Evolutionary conservation across 1,140 invertebrate genomes (phyloP).

Genomic region (Euborellia annulipes): DNA sequence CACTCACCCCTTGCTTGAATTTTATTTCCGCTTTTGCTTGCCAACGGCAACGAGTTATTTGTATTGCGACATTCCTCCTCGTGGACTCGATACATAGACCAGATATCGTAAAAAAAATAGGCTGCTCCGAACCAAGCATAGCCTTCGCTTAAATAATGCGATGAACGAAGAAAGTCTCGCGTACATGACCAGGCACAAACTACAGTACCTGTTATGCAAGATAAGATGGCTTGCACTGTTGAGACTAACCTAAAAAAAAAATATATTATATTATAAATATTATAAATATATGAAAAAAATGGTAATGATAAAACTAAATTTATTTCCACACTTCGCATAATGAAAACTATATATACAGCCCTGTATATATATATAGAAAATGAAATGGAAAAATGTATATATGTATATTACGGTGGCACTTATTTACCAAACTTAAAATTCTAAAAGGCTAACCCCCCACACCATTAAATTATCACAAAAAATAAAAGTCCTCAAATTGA

Average conservation of each 20-base stretch:
- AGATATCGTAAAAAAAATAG: slow-evolving; percentile 60
- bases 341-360: not conserved
- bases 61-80: not conserved
- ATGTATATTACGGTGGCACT: not conserved
- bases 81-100: slow-evolving; percentile 48
- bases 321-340: not conserved
- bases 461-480: no score
- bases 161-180: slow-evolving; percentile 40
- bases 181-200: slow-evolving; percentile 45
- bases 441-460: no score
- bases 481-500: no score
- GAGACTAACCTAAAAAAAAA: slow-evolving; percentile 40
- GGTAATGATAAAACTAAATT: not conserved
- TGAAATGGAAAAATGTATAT: not conserved
- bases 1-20: not conserved
- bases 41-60: slow-evolving; percentile 6
- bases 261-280: not conserved
- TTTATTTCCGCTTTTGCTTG: slow-evolving; percentile 12
- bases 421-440: not conserved
- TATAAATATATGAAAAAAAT: not conserved
- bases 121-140: slow-evolving; percentile 61
- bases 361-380: not conserved
- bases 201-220: slow-evolving; percentile 41
- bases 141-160: slow-evolving; percentile 49
- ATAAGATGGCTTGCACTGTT: slow-evolving; percentile 45